These are phyloP conservation scores for Piaya cayana DNA, from an alignment of 2,113 vertebrate genomes.

Conservation along the genomic window DNA sequence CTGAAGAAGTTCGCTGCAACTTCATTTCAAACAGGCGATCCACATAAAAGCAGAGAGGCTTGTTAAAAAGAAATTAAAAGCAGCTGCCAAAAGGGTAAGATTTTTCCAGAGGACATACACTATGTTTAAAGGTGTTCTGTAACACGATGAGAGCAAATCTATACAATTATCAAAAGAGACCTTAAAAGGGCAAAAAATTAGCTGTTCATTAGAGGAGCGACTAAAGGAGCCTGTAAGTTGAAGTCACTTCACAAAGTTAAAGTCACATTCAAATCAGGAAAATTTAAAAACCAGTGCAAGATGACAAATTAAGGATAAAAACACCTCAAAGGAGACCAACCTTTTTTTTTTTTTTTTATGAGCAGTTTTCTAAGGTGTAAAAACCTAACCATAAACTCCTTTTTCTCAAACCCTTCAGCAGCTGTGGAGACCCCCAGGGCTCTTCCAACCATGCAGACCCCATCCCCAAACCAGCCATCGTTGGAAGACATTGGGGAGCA, in stretches of 20 bases:
- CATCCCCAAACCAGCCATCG: rapidly evolving
- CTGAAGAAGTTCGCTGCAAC: background rate
- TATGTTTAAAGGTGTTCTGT: slow-evolving; percentile 47
- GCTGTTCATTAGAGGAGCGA: background rate
- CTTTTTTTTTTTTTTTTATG: background rate
- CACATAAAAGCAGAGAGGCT: slow-evolving; percentile 22
- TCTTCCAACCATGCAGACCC: background rate
- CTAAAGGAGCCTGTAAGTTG: slow-evolving; percentile 6
- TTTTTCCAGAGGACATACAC: slow-evolving; percentile 48
- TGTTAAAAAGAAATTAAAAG: slow-evolving; percentile 51
- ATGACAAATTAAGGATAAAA: background rate
- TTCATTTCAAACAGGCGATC: slow-evolving; percentile 16
- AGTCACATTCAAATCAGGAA: background rate
- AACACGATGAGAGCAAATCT: slow-evolving; percentile 39
- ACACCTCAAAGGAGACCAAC: background rate
- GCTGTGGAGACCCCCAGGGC: background rate
- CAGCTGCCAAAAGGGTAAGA: background rate
- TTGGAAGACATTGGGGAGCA: background rate
- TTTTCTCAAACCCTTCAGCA: background rate
- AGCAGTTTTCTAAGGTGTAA: background rate
- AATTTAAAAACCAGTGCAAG: background rate
- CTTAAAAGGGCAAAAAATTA: slow-evolving; percentile 51
- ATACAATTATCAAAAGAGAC: slow-evolving; percentile 45
- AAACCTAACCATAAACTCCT: background rate
- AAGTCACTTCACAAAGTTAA: background rate